Conservation (phyloP, 2,113 vertebrate species). For the Coregonus clupeaformis region DNA sequence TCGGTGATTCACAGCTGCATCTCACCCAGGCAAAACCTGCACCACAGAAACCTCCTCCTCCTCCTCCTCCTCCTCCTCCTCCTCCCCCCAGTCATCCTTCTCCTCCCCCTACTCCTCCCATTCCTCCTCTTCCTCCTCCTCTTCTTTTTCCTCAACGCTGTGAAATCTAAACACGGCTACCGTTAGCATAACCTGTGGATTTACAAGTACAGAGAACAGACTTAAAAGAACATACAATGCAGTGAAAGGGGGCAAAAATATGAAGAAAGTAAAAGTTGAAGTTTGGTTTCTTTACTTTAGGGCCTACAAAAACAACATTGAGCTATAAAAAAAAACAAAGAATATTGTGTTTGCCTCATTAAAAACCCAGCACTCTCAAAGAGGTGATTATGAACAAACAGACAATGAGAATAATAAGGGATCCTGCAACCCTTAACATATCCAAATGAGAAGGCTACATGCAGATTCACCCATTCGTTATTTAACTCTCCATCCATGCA, state of each 20-base stretch:
- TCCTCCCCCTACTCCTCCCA: slow-evolving; percentile 15
- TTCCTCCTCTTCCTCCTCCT: neutral
- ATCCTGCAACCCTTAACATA: slow-evolving; percentile 42
- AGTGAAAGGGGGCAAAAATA: neutral
- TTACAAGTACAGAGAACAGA: neutral
- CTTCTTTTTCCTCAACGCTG: neutral
- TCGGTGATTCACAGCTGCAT: slow-evolving; percentile 28
- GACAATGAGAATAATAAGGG: slow-evolving; percentile 49
- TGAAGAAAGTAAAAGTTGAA: neutral
- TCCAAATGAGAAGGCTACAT: slow-evolving; percentile 44
- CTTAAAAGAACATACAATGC: neutral
- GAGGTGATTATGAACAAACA: slow-evolving; percentile 47
- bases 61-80: neutral
- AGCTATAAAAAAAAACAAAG: slow-evolving; percentile 8
- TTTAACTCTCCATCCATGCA: slow-evolving; percentile 28
- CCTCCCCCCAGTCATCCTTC: too few relatives aligned
- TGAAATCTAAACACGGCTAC: neutral
- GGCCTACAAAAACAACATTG: neutral
- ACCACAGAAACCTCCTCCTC: slow-evolving; percentile 19
- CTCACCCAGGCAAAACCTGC: slow-evolving; percentile 13
- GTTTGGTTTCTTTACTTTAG: neutral
- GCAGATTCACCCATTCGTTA: slow-evolving; percentile 51
- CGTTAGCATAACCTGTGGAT: neutral
- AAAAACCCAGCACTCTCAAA: slow-evolving; percentile 34
- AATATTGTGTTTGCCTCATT: slow-evolving; percentile 54